These are phyloP conservation scores for Porites evermanni DNA, from an alignment of 92 coral and sea anemone genomes.

Conservation along the genomic window DNA sequence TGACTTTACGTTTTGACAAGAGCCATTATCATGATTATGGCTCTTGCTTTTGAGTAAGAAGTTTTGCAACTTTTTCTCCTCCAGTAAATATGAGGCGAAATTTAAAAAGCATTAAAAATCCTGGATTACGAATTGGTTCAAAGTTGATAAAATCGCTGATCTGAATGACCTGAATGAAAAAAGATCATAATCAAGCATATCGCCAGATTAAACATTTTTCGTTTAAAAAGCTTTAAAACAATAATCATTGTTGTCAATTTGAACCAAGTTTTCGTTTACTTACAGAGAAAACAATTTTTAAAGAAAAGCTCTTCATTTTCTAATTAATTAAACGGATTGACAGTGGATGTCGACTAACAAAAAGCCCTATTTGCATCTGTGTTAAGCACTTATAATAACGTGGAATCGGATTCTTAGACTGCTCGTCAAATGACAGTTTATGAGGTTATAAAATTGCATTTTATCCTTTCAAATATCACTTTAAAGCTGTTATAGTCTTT, in stretches of 20 bases:
- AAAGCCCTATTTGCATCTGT: neutral
- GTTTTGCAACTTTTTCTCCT: too few relatives aligned
- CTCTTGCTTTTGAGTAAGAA: too few relatives aligned
- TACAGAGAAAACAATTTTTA: neutral
- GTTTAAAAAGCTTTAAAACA: neutral
- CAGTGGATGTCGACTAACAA: neutral
- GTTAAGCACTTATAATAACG: neutral
- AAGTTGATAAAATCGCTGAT: too few relatives aligned
- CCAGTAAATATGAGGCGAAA: too few relatives aligned
- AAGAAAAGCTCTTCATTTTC: neutral
- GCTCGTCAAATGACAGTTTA: neutral
- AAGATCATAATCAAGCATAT: too few relatives aligned
- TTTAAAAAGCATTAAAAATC: too few relatives aligned
- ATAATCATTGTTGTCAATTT: neutral
- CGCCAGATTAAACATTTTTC: neutral
- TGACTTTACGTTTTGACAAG: too few relatives aligned
- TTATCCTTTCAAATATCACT: neutral
- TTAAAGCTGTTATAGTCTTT: neutral
- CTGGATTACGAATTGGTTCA: too few relatives aligned
- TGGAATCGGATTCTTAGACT: neutral
- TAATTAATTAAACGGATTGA: neutral
- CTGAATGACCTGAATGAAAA: too few relatives aligned
- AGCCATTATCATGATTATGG: too few relatives aligned
- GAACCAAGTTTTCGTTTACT: neutral
- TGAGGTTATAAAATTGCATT: neutral